Evolutionary conservation across 2,888 invertebrate genomes (phyloP).

Genomic region (Rhodophaea formosa): DNA sequence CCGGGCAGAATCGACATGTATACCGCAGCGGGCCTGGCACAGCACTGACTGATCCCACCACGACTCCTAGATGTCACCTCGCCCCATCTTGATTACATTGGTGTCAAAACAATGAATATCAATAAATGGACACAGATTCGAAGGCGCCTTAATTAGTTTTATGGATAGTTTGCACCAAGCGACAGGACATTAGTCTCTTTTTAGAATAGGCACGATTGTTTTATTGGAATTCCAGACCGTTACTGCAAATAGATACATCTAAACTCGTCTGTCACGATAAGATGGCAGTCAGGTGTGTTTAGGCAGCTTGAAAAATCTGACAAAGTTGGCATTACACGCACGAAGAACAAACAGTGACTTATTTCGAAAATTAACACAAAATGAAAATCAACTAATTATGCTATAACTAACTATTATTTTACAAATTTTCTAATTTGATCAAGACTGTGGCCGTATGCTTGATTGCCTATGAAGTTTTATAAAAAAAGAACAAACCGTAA

Average conservation of each 20-base stretch:
- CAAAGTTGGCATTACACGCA: no score
- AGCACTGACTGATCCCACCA: constrained; percentile 42
- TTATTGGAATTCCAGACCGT: background rate
- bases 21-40: constrained; percentile 43
- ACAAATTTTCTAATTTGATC: no score
- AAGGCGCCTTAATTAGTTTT: constrained; percentile 10
- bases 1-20: constrained; percentile 48
- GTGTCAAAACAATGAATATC: constrained; percentile 71
- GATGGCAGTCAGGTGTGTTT: no score
- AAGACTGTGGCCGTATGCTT: no score
- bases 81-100: constrained; percentile 57
- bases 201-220: background rate
- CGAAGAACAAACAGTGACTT: no score
- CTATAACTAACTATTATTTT: no score
- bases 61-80: constrained; percentile 47
- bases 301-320: no score
- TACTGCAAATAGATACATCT: background rate
- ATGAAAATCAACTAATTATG: no score
- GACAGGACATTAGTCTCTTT: constrained; percentile 2
- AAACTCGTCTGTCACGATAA: no score
- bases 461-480: no score
- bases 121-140: constrained; percentile 50
- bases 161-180: constrained; percentile 1
- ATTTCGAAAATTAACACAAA: no score
- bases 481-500: no score